phyloP scores from a whole-genome alignment of 1,140 invertebrate species.

The Cylas formicarius region DNA sequence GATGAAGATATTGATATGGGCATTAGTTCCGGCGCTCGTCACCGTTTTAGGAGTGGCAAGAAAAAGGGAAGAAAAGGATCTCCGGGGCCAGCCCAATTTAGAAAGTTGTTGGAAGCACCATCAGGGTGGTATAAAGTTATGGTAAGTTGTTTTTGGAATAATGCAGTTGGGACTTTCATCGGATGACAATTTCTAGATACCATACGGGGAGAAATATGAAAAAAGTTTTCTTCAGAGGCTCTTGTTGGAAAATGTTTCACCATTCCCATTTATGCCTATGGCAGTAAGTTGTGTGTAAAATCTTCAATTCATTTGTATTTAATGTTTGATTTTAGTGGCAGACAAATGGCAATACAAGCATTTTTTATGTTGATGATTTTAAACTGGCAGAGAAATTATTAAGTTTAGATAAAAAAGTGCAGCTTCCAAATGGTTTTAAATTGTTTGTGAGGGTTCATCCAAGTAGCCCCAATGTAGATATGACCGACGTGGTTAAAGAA shows the following conservation, averaged over 20 bases:
- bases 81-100: slow-evolving; percentile 34
- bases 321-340: slow-evolving; percentile 42
- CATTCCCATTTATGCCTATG: slow-evolving; percentile 57
- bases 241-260: slow-evolving; percentile 53
- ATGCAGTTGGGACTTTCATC: not conserved
- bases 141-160: slow-evolving; percentile 37
- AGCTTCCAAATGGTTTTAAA: slow-evolving; percentile 60
- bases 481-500: slow-evolving; percentile 58
- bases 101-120: slow-evolving; percentile 44
- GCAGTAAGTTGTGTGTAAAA: slow-evolving; percentile 41
- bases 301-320: slow-evolving; percentile 7
- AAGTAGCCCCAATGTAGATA: slow-evolving; percentile 53
- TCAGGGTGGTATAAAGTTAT: slow-evolving; percentile 55
- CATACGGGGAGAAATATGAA: slow-evolving; percentile 64
- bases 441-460: slow-evolving; percentile 56
- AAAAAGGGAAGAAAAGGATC: slow-evolving; percentile 41
- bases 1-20: slow-evolving; percentile 55
- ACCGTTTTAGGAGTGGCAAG: slow-evolving; percentile 40
- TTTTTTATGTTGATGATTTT: slow-evolving; percentile 65
- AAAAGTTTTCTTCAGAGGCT: slow-evolving; percentile 58
- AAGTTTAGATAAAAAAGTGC: slow-evolving; percentile 55
- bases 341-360: slow-evolving; percentile 46
- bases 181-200: slow-evolving; percentile 53
- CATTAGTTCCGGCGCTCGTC: slow-evolving; percentile 24
- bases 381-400: slow-evolving; percentile 57